A percentile compares a stretch with the other conserved stretches of the same genome.
phyloP scores from a whole-genome alignment of 2,888 invertebrate genomes.

The Cepaea hortensis region DNA sequence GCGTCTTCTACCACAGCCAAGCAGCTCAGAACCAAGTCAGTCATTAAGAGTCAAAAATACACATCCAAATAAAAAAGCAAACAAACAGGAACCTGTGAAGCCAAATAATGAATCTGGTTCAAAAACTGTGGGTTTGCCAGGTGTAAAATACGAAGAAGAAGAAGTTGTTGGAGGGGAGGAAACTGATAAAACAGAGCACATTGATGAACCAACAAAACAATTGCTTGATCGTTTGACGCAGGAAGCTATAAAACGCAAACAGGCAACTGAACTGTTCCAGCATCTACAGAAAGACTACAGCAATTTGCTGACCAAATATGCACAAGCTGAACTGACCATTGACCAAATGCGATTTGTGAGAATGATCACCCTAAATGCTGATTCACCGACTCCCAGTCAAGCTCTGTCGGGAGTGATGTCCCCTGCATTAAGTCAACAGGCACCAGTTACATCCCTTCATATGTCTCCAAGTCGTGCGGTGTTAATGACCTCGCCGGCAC shows the following conservation, averaged over 20 bases:
- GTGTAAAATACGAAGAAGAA: conserved; percentile 54
- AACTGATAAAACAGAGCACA: neutral
- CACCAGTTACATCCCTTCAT: conserved; percentile 60
- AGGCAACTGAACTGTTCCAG: conserved; percentile 70
- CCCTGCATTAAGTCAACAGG: conserved; percentile 59
- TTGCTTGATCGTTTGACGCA: conserved; percentile 64
- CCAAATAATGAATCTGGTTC: conserved; percentile 66
- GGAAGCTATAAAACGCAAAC: conserved; percentile 67
- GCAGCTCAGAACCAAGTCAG: conserved; percentile 55
- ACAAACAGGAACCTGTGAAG: conserved; percentile 61
- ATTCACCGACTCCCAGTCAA: conserved; percentile 69
- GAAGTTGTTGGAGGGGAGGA: conserved; percentile 10
- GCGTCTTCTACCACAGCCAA: conserved; percentile 64
- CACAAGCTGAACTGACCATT: conserved; percentile 75
- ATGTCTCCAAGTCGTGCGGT: conserved; percentile 55
- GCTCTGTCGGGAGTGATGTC: conserved; percentile 60
- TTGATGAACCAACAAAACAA: conserved; percentile 62
- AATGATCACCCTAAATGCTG: conserved; percentile 70
- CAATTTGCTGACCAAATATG: conserved; percentile 74
- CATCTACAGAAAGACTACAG: conserved; percentile 74
- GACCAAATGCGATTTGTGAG: conserved; percentile 75
- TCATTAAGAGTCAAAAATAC: conserved; percentile 67
- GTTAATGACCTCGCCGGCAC: conserved; percentile 58
- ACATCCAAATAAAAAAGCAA: conserved; percentile 62
- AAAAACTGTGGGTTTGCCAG: conserved; percentile 59